Evolutionary conservation across 1,140 invertebrate genomes (phyloP).

Genomic region (Amyelois transitella): DNA sequence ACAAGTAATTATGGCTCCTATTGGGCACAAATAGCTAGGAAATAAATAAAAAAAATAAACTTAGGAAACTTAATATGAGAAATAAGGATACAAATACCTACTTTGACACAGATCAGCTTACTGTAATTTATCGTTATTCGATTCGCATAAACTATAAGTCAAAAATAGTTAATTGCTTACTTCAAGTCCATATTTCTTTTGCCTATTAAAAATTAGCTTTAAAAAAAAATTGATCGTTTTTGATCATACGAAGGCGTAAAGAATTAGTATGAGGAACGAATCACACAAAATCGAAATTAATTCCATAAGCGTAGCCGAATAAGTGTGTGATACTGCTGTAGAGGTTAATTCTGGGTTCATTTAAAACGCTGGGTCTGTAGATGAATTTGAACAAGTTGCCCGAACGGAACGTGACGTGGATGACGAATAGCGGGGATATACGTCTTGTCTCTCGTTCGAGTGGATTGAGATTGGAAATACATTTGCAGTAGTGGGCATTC

Average conservation of each 20-base stretch:
- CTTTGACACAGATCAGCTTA: no score
- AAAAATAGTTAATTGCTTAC: neutral
- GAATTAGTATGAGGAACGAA: neutral
- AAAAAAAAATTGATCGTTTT: neutral
- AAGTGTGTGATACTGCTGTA: slow-evolving; percentile 26
- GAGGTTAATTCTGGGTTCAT: slow-evolving; percentile 36
- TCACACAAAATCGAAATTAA: slow-evolving; percentile 12
- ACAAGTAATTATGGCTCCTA: no score
- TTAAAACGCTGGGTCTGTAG: slow-evolving; percentile 51
- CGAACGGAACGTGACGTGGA: slow-evolving; percentile 46
- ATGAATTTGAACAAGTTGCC: slow-evolving; percentile 56
- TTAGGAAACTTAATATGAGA: no score
- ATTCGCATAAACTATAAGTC: no score
- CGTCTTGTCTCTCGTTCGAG: neutral
- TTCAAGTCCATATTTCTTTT: neutral
- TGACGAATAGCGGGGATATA: slow-evolving; percentile 16
- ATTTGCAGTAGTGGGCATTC: neutral
- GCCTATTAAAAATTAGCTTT: neutral
- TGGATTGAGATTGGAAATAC: neutral
- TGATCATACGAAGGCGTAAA: neutral
- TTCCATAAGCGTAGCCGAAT: slow-evolving; percentile 34
- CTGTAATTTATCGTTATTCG: no score
- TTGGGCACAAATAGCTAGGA: no score
- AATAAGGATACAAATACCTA: no score
- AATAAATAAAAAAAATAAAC: no score